Evolutionary conservation across 2,888 invertebrate genomes (phyloP).

Genomic region (Diabrotica balteata): DNA sequence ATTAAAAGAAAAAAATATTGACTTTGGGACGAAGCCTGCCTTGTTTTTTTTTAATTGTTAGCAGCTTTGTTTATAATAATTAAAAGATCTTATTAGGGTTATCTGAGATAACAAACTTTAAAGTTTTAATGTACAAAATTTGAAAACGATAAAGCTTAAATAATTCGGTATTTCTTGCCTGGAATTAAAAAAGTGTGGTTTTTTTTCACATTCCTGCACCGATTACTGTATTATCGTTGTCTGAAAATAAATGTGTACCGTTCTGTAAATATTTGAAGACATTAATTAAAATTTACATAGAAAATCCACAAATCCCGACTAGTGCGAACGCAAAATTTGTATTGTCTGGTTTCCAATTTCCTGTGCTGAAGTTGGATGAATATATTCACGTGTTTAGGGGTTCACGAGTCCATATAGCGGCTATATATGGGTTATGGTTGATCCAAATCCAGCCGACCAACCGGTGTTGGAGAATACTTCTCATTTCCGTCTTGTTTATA

Average conservation of each 20-base stretch:
- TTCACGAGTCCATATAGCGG: conserved; percentile 16
- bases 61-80: too few species aligned
- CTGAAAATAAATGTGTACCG: conserved; percentile 33
- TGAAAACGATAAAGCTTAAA: too few species aligned
- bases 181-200: too few species aligned
- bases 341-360: conserved; percentile 58
- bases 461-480: conserved; percentile 37
- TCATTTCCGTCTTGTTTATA: conserved; percentile 55
- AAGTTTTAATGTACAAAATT: too few species aligned
- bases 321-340: conserved; percentile 46
- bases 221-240: background rate
- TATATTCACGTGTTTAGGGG: conserved; percentile 41
- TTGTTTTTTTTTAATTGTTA: too few species aligned
- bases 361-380: conserved; percentile 48
- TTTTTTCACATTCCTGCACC: too few species aligned
- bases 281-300: conserved; percentile 46
- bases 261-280: conserved; percentile 41
- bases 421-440: conserved; percentile 30
- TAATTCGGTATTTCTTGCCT: too few species aligned
- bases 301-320: conserved; percentile 43
- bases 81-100: too few species aligned
- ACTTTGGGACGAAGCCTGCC: too few species aligned
- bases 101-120: too few species aligned
- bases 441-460: conserved; percentile 25
- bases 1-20: too few species aligned